Evolutionary conservation across 2,113 vertebrate genomes (phyloP), one percentile per base, ranked within the genome.

Genomic region (Brienomyrus longianalis): DNA sequence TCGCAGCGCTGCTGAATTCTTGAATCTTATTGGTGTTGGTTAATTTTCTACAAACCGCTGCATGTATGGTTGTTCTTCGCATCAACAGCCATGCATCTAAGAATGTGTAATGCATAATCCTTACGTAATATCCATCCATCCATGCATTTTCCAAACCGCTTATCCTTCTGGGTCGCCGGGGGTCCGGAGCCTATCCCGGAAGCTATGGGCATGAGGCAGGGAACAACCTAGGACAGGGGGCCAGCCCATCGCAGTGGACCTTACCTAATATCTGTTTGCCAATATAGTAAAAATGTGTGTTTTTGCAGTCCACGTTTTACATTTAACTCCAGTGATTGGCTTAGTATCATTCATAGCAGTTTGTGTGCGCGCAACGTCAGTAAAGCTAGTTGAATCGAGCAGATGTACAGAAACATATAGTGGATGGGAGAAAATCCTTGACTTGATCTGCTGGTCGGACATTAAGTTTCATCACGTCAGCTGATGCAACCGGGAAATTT

Each of bases 401-500:
- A 3, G 35, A 80, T 19, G 15, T 77, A 19, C 2, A 35, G 70
- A 80, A 5, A 43, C 35, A 59, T 19, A 43, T 1, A 5, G 59
- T 3, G 62, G 45, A 17, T 3, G 87, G 31, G 52, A 88, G 87
- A 31, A 21, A 47, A 80, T 27, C 45, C 21, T 86, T 50, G 83
- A 86, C n/a, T 21, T 86, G 45, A 66, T 17, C 35, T 80, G 74
- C 74, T 43, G 74, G n/a, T 35, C 43, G 74, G 13, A 80, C 66
- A 35, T 27, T 19, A 31, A 80, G 35, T 83, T 35, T 83, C 4
- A 54, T 48, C 50, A 5, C 23, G 3, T 83, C 27, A 48, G 70
- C 50, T 83, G 31, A 80, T 39, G 80, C 43, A 52, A 89, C 56
- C 54, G 13, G 19, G 70, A 83, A 83, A 89, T 50, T 89, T 83